Base-by-base conservation (phyloP, 1,140 invertebrate genomes). In the Dermatophagoides farinae region DNA sequence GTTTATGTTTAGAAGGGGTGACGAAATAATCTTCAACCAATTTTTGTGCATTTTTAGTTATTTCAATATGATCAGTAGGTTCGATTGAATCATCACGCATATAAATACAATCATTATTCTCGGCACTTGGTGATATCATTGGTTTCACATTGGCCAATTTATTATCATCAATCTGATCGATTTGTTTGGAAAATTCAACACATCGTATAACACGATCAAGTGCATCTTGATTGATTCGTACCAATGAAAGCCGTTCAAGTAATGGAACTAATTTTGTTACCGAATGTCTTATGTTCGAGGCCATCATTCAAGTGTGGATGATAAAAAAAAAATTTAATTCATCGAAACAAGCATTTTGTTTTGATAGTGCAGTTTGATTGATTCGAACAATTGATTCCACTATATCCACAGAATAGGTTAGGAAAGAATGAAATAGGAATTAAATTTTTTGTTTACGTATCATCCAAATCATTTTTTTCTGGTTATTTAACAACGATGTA, bases 201-300 rank as follows among this genome's bases (percentile, higher is more conserved):
- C 38, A 41, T n/a, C 53, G 5, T n/a, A 55, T 44, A 4, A 55
- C 53, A 6, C 53, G 53, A 6, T 55, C 53, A 11, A 55, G 38
- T 2, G 53, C 53, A n/a, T n/a, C 25, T 25, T 39, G 53, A 44
- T 39, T 55, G 53, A 55, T 55, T 1, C 53, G 53, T 14, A 55
- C 10, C 23, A 55, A 23, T 14, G 53, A 55, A n/a, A 55, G 23
- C 6, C 53, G 25, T 25, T 55, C 53, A 14, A 55, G 23, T n/a
- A 55, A 25, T 39, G 53, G 53, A n/a, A 55, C 53, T 23, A 55
- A 44, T 25, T 55, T 55, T 6, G 53, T 55, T n/a, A 55, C 53
- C 12, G 53, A 39, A 4, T n/a, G 14, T 20, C 53, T 14, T 20
- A 23, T 38, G 53, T 11, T 22, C 12, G 14, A 14, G 14, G 14